Evolutionary conservation across 2,888 invertebrate species (phyloP), one percentile per base, ranked within the genome.

Genomic region (Sycophila texana): DNA sequence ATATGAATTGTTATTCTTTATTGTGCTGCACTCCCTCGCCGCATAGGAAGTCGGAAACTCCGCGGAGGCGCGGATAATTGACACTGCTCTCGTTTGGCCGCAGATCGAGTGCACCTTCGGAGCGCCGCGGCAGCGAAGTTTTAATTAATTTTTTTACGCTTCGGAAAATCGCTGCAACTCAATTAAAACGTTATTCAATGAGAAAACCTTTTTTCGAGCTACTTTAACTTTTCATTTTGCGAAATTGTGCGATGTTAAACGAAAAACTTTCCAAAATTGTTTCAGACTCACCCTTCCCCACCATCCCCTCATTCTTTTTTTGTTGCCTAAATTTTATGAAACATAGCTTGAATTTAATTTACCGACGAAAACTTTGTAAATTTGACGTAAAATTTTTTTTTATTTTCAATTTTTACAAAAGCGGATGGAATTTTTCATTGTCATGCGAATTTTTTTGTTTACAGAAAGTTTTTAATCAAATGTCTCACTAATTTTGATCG

Each of bases 141-240:
- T 60, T 71, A 57, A 71, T 71, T 71, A 60, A 60, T 71, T 71
- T 39, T n/a, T 20, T 51, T 66, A 51, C 58, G 49, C 49, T 16
- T 30, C n/a, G 60, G n/a, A 58, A 60, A 60, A 71, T 60, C 60
- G 60, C 60, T 58, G 49, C 66, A 7, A 66, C 66, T 51, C 51
- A 26, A 60, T 71, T 71, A 60, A 71, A 71, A n/a, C 71, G 26
- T 49, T 49, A 51, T 66, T 66, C 26, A 51, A 51, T 18, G 22
- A 51, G 49, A 4, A 5, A 66, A 22, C 55, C 49, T 71, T 16
- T 16, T 26, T 22, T 39, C 39, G 39, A n/a, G 13, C 22, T 26
- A 20, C n/a, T 51, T 51, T 20, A 49, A 55, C 16, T 30, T 12
- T 63, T 63, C 63, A 63, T 2, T 63, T 63, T 61, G 26, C 26